Base-by-base conservation (phyloP, 2,888 invertebrate species). In the Coenonympha arcania region DNA sequence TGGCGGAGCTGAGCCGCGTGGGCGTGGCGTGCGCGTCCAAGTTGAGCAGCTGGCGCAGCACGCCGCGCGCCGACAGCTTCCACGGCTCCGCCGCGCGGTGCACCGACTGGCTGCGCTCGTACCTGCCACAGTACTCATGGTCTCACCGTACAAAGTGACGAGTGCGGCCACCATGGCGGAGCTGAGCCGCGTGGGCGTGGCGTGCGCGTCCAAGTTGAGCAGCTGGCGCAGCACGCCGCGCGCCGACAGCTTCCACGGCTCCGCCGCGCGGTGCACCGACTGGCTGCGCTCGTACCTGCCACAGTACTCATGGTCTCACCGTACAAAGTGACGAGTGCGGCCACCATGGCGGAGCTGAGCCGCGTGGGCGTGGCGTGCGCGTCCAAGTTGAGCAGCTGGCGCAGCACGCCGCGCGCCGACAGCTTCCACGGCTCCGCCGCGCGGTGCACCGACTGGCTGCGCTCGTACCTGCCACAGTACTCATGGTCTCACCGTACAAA, bases 121-220 rank as follows among this genome's bases (percentile, higher is more conserved):
- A 82, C 36, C 83, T 81, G n/a, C n/a, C n/a, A n/a, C n/a, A n/a
- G n/a, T n/a, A n/a, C n/a, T n/a, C n/a, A n/a, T n/a, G n/a, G n/a
- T n/a, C 73, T 73, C 59, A 89, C 89, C 87, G 57, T 87, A 89
- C 0, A 87, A 44, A 0, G 82, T 72, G 46, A 89, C 84, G 8
- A 88, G 79, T 0, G 72, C 63, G 1, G 79, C 65, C 2, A 88
- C 89, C 2, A 87, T 55, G 4, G 63, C 67, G 6, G 88, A 71
- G 34, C 88, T 87, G n/a, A n/a, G n/a, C n/a, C n/a, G n/a, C n/a
- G n/a, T n/a, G n/a, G n/a, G n/a, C n/a, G n/a, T n/a, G n/a, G n/a
- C n/a, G 47, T 63, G 76, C 0, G 58, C 31, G 42, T 79, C 76
- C 9, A 66, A 68, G 67, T 88, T 88, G 37, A 87, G 58, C 28